A percentile compares a stretch with the other conserved stretches of the same genome.
phyloP scores from a whole-genome alignment of 2,113 vertebrate species.

The Paraplagusia blochii region DNA sequence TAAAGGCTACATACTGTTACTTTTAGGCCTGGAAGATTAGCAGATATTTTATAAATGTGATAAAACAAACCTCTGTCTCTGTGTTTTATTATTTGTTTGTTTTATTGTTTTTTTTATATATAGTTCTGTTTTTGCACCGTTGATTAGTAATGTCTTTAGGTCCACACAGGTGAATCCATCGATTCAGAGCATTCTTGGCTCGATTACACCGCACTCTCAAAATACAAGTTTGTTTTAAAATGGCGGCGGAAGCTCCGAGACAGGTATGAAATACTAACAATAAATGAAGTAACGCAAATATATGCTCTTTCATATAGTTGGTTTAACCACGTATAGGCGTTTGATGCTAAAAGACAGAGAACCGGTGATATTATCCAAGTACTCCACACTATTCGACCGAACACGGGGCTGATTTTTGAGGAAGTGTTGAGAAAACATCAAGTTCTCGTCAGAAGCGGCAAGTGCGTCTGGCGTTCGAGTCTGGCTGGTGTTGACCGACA shows the following conservation, averaged over 20 bases:
- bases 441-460: constrained; percentile 24
- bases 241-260: constrained; percentile 71
- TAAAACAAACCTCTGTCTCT: too few species aligned
- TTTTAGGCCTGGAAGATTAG: too few species aligned
- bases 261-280: constrained; percentile 63
- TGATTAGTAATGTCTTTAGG: constrained; percentile 63
- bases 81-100: not conserved
- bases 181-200: constrained; percentile 48
- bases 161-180: constrained; percentile 71
- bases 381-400: not conserved
- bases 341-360: not conserved
- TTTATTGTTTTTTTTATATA: not conserved
- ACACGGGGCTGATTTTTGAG: constrained; percentile 20
- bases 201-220: constrained; percentile 59
- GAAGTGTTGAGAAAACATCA: constrained; percentile 40
- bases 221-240: constrained; percentile 74
- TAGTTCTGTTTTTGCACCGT: constrained; percentile 6
- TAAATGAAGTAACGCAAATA: constrained; percentile 25
- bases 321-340: not conserved
- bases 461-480: constrained; percentile 32
- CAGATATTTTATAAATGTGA: too few species aligned
- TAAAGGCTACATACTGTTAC: too few species aligned
- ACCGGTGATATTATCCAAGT: too few species aligned
- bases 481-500: not conserved
- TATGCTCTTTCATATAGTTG: accelerated